These are phyloP conservation scores for Mizuhopecten yessoensis DNA, from an alignment of 1,140 invertebrate genomes.

Conservation along the genomic window DNA sequence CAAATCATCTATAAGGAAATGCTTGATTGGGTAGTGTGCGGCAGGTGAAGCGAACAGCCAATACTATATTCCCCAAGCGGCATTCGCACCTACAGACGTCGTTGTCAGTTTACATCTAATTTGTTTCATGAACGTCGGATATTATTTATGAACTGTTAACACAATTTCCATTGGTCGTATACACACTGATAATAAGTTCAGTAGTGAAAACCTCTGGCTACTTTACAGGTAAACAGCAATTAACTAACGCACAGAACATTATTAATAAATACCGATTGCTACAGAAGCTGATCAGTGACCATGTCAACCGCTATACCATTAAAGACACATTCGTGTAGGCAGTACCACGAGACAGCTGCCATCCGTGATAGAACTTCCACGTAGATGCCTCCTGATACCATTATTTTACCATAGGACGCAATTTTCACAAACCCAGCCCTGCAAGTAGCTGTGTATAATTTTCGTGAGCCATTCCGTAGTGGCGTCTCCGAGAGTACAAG, in stretches of 20 bases:
- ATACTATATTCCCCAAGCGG: constrained; percentile 3
- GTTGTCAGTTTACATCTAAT: constrained; percentile 35
- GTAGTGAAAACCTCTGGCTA: not conserved
- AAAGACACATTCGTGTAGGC: not conserved
- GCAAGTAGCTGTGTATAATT: not conserved
- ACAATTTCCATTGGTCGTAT: constrained; percentile 6
- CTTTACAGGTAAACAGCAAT: not conserved
- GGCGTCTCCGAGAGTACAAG: not conserved
- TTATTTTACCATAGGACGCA: constrained; percentile 33
- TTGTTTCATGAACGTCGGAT: not conserved
- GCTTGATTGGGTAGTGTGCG: constrained; percentile 23
- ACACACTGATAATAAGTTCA: constrained; percentile 14
- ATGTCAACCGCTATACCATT: not conserved
- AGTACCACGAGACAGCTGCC: not conserved
- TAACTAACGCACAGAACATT: not conserved
- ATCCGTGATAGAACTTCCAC: not conserved
- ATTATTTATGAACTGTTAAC: constrained; percentile 1
- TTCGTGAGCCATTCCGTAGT: not conserved
- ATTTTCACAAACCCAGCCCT: constrained; percentile 13
- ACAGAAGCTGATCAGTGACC: not conserved
- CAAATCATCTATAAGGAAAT: constrained; percentile 39
- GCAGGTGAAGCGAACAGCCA: constrained; percentile 12
- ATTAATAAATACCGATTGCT: not conserved
- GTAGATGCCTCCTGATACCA: not conserved
- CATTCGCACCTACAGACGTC: not conserved